These are phyloP conservation scores for Centropus bengalensis DNA, from an alignment of 2,113 vertebrate genomes.

Conservation along the genomic window DNA sequence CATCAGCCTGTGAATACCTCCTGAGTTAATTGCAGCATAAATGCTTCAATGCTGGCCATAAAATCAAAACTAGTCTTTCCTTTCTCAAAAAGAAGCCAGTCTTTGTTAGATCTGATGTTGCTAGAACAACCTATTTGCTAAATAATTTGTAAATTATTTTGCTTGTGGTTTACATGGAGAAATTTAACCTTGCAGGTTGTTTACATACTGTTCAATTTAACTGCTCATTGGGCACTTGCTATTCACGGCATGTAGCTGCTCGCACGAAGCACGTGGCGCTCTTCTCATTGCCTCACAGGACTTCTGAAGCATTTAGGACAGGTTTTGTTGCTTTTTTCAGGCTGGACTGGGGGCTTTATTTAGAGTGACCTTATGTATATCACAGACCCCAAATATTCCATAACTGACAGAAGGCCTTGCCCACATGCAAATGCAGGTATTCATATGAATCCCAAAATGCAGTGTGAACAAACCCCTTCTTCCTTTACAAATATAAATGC, in stretches of 20 bases:
- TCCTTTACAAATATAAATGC: neutral
- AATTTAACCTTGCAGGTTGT: conserved; percentile 2
- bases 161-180: neutral
- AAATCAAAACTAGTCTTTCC: neutral
- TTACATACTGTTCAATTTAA: conserved; percentile 35
- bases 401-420: neutral
- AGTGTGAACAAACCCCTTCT: neutral
- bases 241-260: conserved; percentile 28
- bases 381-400: neutral
- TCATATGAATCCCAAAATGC: neutral
- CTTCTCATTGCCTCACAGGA: neutral
- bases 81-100: neutral
- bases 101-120: neutral
- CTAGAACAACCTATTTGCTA: neutral
- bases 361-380: neutral
- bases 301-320: neutral
- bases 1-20: neutral
- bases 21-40: neutral
- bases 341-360: neutral
- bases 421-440: neutral
- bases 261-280: neutral
- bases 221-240: neutral
- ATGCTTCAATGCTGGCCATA: neutral
- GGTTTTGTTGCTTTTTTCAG: neutral
- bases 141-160: conserved; percentile 17